A percentile compares a stretch with the other conserved stretches of the same genome.
phyloP scores from a whole-genome alignment of 2,888 invertebrate species.

The Trypoxylon attenuatum region DNA sequence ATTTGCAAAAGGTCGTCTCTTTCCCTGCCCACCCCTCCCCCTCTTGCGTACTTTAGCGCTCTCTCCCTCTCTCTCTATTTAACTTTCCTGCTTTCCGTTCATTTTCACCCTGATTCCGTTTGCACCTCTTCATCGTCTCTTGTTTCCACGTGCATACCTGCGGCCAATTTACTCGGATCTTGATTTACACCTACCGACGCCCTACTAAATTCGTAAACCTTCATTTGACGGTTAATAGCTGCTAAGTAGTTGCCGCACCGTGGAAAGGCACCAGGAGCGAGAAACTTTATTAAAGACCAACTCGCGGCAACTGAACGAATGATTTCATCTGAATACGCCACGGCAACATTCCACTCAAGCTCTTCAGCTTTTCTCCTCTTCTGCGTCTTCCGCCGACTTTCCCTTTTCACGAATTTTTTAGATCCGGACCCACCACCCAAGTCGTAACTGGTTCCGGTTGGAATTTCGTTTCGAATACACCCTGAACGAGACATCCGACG shows the following conservation, averaged over 20 bases:
- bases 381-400: background rate
- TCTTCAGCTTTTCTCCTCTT: background rate
- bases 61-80: background rate
- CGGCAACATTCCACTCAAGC: conserved; percentile 21
- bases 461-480: conserved; percentile 41
- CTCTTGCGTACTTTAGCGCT: background rate
- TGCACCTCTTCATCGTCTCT: background rate
- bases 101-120: background rate
- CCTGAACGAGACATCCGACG: conserved; percentile 53
- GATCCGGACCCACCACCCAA: background rate
- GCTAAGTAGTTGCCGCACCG: conserved; percentile 30
- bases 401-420: conserved; percentile 13
- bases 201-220: conserved; percentile 53
- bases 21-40: background rate
- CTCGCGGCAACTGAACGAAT: conserved; percentile 31
- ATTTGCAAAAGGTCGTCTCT: conserved; percentile 16
- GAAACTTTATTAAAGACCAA: conserved; percentile 59
- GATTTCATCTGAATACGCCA: conserved; percentile 45
- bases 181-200: conserved; percentile 52
- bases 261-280: conserved; percentile 48
- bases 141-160: conserved; percentile 14
- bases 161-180: conserved; percentile 18
- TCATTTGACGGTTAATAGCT: conserved; percentile 58
- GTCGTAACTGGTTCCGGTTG: conserved; percentile 53
- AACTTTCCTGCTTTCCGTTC: conserved; percentile 4